phyloP scores from a whole-genome alignment of 2,797 vertebrate species.

The Harpagifer antarcticus region DNA sequence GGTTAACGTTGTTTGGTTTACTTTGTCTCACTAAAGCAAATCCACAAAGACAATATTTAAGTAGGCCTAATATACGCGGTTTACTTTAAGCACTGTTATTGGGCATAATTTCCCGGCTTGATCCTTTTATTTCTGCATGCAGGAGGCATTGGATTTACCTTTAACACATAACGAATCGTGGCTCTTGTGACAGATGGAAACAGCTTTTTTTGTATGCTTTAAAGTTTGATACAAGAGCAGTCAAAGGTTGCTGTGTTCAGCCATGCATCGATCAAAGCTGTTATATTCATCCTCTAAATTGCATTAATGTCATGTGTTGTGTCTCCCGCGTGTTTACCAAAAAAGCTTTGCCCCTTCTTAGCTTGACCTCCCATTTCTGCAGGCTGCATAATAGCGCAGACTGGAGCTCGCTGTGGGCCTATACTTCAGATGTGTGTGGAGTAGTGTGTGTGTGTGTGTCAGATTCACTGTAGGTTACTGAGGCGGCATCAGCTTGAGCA shows the following conservation, averaged over 20 bases:
- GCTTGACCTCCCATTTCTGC: slow-evolving; percentile 80
- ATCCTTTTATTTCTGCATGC: background rate
- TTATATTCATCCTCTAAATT: slow-evolving; percentile 75
- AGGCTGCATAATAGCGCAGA: slow-evolving; percentile 83
- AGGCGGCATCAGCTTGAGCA: slow-evolving; percentile 77
- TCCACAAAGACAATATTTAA: slow-evolving; percentile 21
- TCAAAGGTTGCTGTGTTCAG: slow-evolving; percentile 17
- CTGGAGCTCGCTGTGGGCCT: slow-evolving; percentile 71
- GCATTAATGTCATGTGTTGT: slow-evolving; percentile 81
- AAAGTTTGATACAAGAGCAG: slow-evolving; percentile 17
- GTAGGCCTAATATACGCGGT: slow-evolving; percentile 1
- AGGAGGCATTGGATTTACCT: slow-evolving; percentile 15
- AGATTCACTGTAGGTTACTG: slow-evolving; percentile 67
- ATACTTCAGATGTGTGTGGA: slow-evolving; percentile 48
- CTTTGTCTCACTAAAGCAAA: slow-evolving; percentile 29
- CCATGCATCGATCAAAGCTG: slow-evolving; percentile 61
- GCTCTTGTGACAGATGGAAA: background rate
- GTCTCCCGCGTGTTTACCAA: slow-evolving; percentile 80
- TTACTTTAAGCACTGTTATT: background rate
- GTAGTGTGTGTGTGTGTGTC: slow-evolving; percentile 36
- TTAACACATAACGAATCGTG: background rate
- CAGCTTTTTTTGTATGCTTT: background rate
- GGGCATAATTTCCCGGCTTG: slow-evolving; percentile 6
- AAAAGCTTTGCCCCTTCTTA: slow-evolving; percentile 66
- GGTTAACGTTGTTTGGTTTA: slow-evolving; percentile 6